Percentiles rank a stretch among this genome's conserved stretches.
Evolutionary conservation across 2,888 invertebrate genomes (phyloP).

Genomic region (Drosophila planitibia): DNA sequence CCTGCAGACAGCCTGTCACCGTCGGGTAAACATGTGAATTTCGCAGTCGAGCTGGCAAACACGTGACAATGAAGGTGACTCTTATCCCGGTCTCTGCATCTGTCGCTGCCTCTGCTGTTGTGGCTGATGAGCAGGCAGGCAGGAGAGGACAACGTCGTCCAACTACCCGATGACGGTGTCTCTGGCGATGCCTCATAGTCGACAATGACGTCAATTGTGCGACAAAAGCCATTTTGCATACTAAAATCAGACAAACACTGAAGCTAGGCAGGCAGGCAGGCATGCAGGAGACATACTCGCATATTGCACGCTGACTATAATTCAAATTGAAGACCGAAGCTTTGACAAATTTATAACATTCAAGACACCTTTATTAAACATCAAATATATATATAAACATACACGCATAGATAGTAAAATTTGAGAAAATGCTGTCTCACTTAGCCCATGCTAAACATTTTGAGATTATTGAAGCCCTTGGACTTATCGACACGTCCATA

Average conservation of each 20-base stretch:
- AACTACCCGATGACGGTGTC: constrained; percentile 41
- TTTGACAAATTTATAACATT: constrained; percentile 54
- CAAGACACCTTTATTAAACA: constrained; percentile 40
- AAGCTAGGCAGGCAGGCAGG: constrained; percentile 6
- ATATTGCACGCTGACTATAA: constrained; percentile 41
- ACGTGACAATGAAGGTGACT: constrained; percentile 70
- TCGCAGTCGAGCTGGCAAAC: constrained; percentile 81
- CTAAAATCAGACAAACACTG: constrained; percentile 61
- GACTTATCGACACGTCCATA: constrained; percentile 81
- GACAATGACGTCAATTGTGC: constrained; percentile 72
- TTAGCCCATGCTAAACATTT: constrained; percentile 82
- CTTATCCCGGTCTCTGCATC: constrained; percentile 27
- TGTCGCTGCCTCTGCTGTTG: constrained; percentile 18
- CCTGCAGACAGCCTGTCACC: constrained; percentile 82
- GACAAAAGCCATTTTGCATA: constrained; percentile 80
- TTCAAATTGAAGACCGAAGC: constrained; percentile 43
- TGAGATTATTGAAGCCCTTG: constrained; percentile 83
- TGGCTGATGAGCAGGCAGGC: constrained; percentile 36
- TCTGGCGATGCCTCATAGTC: constrained; percentile 47
- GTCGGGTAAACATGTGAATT: constrained; percentile 80
- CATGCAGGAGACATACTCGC: constrained; percentile 13
- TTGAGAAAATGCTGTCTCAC: neutral
- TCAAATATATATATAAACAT: neutral
- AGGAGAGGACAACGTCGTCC: constrained; percentile 40
- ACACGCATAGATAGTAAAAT: neutral